Evolutionary conservation across 2,113 vertebrate species (phyloP).

Genomic region (Piprites chloris): DNA sequence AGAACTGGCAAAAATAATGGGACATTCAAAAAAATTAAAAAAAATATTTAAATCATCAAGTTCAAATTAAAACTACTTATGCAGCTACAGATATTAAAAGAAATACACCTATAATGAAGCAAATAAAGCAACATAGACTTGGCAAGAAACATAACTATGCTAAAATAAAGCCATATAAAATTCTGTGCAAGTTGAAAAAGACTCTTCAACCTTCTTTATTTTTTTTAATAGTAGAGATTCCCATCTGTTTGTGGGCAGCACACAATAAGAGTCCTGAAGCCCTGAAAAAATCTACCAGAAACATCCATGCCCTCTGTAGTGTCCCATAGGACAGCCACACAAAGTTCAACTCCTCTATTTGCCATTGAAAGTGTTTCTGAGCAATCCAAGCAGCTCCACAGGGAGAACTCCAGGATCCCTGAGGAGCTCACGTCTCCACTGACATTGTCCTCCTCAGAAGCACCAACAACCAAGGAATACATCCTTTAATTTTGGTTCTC

Average conservation of each 20-base stretch:
- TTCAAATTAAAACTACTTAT: neutral
- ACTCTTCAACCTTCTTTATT: neutral
- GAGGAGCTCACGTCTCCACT: neutral
- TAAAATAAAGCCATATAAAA: neutral
- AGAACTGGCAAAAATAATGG: neutral
- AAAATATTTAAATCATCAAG: neutral
- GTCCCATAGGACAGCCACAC: neutral
- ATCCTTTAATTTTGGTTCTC: neutral
- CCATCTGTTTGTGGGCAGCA: neutral
- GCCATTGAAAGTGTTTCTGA: rapidly evolving
- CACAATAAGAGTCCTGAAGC: neutral
- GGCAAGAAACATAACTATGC: neutral
- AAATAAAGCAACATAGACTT: neutral
- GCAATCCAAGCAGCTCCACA: rapidly evolving
- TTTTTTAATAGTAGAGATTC: neutral
- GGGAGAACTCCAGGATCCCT: rapidly evolving
- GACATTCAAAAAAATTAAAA: neutral
- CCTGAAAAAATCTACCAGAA: neutral
- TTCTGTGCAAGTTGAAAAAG: neutral
- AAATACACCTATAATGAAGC: neutral
- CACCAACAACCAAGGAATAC: neutral
- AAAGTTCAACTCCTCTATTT: rapidly evolving
- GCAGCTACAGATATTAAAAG: neutral
- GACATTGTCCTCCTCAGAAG: neutral
- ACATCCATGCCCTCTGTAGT: neutral